Base-by-base conservation (phyloP, 2,797 vertebrate genomes). In the Lagorchestes hirsutus region DNA sequence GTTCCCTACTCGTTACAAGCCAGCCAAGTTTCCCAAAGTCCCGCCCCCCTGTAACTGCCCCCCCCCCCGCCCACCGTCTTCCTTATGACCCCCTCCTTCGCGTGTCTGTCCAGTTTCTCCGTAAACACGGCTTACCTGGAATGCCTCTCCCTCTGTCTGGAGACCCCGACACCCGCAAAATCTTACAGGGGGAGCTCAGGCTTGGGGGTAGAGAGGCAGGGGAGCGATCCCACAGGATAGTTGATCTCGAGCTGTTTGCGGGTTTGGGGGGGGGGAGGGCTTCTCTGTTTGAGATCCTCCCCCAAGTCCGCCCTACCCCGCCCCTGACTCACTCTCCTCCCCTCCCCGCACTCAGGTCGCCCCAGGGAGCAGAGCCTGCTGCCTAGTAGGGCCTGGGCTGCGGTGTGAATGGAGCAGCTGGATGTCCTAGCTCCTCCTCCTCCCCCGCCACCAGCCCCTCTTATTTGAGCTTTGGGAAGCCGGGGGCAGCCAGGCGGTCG, bases 381-480 rank as follows among this genome's bases (percentile, higher is more conserved):
- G 97, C 97, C 94, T 13, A 95, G 95, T 95, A 93, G 9, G 92
- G 96, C 91, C 56, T 0, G 82, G 91, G 96, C 97, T 93, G 97
- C 97, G 46, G 98, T 97, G 98, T 98, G 99, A 99, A 98, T 98
- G 99, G 98, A 98, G 96, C 98, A 97, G 98, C 98, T 96, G 93
- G 94, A 96, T 56, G 90, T 94, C 59, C 97, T 98, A 97, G 96
- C 98, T 99, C 99, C 99, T 99, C 97, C 99, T 99, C 99, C 99
- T 99, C 99, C 99, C 98, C 62, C 55, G 92, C 98, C 98, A 97
- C 98, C 96, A 96, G 98, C 99, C 98, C 98, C 98, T 98, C 99
- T 96, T 99, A 99, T 99, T 99, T 99, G 99, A 99, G 99, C 98
- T 98, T 99, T 99, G 98, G 98, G 98, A 98, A 99, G 98, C 98